These are phyloP conservation scores for Urosaurus nigricauda DNA, from an alignment of 2,797 vertebrate genomes.

Conservation along the genomic window DNA sequence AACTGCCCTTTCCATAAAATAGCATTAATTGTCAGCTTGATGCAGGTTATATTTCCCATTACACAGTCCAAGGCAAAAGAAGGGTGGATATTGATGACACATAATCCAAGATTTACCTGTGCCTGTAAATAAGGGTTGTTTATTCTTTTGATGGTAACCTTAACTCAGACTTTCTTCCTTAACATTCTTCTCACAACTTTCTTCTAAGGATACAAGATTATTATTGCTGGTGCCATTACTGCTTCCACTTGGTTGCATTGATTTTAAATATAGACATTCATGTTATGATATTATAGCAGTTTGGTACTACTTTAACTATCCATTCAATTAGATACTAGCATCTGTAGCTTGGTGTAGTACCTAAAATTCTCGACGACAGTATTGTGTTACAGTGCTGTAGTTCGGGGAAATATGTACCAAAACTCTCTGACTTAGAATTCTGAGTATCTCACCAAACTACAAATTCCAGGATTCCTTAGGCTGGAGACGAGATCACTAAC, in stretches of 20 bases:
- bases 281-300: no score
- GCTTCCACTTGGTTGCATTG: background rate
- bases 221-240: background rate
- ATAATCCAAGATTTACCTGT: background rate
- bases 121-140: background rate
- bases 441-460: no score
- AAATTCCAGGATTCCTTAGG: no score
- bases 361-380: no score
- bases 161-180: background rate
- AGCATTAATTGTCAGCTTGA: background rate
- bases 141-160: background rate
- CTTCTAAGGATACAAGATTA: background rate
- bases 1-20: background rate
- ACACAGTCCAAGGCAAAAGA: background rate
- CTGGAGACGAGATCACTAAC: no score
- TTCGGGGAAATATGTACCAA: no score
- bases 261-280: background rate
- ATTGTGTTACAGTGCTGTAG: no score
- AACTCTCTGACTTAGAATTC: no score
- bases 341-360: no score
- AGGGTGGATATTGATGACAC: background rate
- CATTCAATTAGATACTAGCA: no score
- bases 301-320: no score
- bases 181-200: background rate
- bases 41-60: background rate